Conservation (phyloP, 2,888 invertebrate genomes). For the Tetanocera ferruginea region DNA sequence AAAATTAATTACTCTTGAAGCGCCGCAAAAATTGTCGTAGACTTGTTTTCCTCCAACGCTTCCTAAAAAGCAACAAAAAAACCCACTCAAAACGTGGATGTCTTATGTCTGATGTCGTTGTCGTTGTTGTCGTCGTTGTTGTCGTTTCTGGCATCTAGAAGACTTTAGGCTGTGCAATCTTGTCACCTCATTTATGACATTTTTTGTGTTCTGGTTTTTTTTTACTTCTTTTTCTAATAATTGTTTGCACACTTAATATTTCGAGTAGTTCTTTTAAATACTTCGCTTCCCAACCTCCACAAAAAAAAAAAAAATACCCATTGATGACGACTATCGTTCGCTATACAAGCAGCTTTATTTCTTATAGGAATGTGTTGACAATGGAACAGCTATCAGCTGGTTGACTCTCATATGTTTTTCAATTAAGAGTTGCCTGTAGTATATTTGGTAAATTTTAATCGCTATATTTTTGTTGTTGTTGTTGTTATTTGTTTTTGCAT, state of each 20-base stretch:
- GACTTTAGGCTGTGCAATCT: not conserved
- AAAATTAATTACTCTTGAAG: not conserved
- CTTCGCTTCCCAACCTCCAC: too few species aligned
- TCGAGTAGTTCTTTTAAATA: not conserved
- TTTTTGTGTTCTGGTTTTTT: not conserved
- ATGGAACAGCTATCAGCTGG: slow-evolving; percentile 23
- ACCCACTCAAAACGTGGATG: not conserved
- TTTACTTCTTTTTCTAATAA: not conserved
- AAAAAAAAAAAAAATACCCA: not conserved
- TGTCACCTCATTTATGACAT: not conserved
- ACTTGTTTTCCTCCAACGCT: too few species aligned
- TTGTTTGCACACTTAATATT: not conserved
- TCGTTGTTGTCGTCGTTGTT: not conserved
- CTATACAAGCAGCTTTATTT: too few species aligned
- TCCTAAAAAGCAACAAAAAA: not conserved
- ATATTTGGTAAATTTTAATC: slow-evolving; percentile 11
- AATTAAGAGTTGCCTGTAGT: not conserved
- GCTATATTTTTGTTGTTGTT: not conserved
- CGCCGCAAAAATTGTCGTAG: not conserved
- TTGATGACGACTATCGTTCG: slow-evolving; percentile 10
- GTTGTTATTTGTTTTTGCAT: not conserved
- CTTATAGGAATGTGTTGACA: slow-evolving; percentile 14
- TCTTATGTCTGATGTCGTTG: not conserved
- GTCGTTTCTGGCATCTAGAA: not conserved
- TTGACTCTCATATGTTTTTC: not conserved